Evolutionary conservation across 2,888 invertebrate genomes (phyloP), one percentile per base, ranked within the genome.

Genomic region (Alviniconcha strummeri): DNA sequence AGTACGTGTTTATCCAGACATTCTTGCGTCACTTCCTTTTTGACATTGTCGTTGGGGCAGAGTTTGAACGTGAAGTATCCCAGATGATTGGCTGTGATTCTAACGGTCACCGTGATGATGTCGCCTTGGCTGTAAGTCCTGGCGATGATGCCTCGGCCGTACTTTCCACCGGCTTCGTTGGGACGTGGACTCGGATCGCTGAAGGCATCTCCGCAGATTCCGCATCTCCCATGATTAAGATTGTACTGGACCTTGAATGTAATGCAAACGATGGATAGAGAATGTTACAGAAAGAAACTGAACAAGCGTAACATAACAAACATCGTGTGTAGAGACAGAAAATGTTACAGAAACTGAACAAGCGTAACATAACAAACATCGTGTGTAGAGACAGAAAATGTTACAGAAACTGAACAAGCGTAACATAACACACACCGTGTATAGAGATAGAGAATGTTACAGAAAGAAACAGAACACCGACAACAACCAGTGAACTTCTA

Each of bases 111-210:
- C 52, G 72, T 57, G 71, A 86, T 84, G 55, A 79, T 71, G 17
- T 84, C 71, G 9, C 78, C 77, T 36, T 77, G 78, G 5, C 86
- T 87, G 84, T 93, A 93, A 54, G 90, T 89, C 55, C 90, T 79
- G 7, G 90, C 90, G 17, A 93, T 91, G 9, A 92, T 88, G 19
- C 93, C 93, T 75, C 88, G 90, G 3, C 91, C 92, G 87, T 90
- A 93, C 83, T 88, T 54, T 8, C 85, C 85, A 0, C 84, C 85
- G 69, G 85, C 85, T 17, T 85, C 86, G 84, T 86, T 84, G 67
- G 84, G 76, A 1, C 81, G 83, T 55, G 85, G 82, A 0, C 67
- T 52, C 0, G 55, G 36, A 7, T 71, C 78, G 67, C 82, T 64
- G 71, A 55, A 85, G 8, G 86, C 81, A 52, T 86, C 86, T 4